Base-by-base conservation (phyloP, 64 coral and sea anemone genomes). In the Catalaphyllia jardinei region DNA sequence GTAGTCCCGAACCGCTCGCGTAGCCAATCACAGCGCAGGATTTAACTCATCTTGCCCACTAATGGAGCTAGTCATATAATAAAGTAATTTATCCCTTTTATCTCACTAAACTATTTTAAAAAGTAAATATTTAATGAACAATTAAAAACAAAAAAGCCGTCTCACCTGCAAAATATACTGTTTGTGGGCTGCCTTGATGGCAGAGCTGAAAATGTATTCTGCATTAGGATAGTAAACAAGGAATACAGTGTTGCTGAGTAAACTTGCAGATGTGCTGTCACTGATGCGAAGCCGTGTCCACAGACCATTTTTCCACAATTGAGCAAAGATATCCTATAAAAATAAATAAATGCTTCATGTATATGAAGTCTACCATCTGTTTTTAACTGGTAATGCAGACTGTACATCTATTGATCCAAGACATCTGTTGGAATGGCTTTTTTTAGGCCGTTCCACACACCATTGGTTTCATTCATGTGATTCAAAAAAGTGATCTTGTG, bases 121-220 rank as follows among this genome's bases (percentile, higher is more conserved):
- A 46, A 46, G 6, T 46, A 46, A 46, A 46, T 5, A 46, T 46
- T 46, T 46, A 46, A 24, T 19, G 7, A 65, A 20, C 15, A 65
- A 18, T 8, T 20, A 2, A 65, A 52, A 71, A n/a, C 60, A 28
- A 9, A 29, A 16, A 59, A 78, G 8, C 42, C 50, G 14, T 39
- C 76, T 73, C 65, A 93, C 95, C 91, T 96, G 95, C 17, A 96
- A 28, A 64, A 96, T 77, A 31, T 87, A 96, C 72, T 87, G 73
- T 49, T 94, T 96, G 77, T 96, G 29, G 4, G 88, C 73, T 69
- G 57, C 81, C 29, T 93, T 96, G 60, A 96, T 91, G 9, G 80
- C 52, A 25, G 95, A 91, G 6, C 81, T 64, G 71, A 96, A 80
- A 16, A 96, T 35, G 17, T 96, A 93, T 55, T 92, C 77, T 29